These are phyloP conservation scores for Pycnomerus fuliginosus DNA, from an alignment of 2,888 invertebrate species.

Conservation along the genomic window DNA sequence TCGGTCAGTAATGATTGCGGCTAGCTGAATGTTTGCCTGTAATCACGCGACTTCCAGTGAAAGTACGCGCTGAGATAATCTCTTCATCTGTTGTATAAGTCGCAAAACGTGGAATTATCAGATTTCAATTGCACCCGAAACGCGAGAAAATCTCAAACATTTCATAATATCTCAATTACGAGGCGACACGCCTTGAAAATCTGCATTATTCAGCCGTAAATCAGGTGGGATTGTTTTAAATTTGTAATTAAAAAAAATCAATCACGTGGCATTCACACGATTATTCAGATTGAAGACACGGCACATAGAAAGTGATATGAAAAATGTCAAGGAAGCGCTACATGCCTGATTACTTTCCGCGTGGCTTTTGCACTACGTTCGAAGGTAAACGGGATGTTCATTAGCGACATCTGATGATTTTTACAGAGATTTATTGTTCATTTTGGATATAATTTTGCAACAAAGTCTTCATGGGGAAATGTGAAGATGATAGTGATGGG, in stretches of 20 bases:
- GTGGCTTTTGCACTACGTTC: slow-evolving; percentile 4
- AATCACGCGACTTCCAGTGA: too few species aligned
- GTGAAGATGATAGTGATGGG: slow-evolving; percentile 28
- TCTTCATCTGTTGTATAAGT: too few species aligned
- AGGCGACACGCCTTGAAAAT: slow-evolving; percentile 11
- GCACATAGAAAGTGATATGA: slow-evolving; percentile 22
- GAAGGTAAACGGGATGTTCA: slow-evolving; percentile 13
- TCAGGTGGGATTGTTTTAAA: slow-evolving; percentile 17
- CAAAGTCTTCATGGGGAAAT: slow-evolving; percentile 21
- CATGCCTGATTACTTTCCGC: slow-evolving; percentile 17
- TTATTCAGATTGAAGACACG: slow-evolving; percentile 7
- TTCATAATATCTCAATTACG: slow-evolving; percentile 6
- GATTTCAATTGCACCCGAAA: too few species aligned
- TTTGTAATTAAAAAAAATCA: slow-evolving; percentile 10
- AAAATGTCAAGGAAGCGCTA: slow-evolving; percentile 30
- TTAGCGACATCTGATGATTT: slow-evolving; percentile 18
- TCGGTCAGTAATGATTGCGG: too few species aligned
- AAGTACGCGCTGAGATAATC: too few species aligned
- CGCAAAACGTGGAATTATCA: too few species aligned
- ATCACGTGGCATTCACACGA: slow-evolving; percentile 18
- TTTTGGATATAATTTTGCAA: slow-evolving; percentile 20
- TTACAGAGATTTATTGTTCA: too few species aligned
- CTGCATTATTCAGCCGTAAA: too few species aligned
- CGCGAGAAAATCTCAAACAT: background rate
- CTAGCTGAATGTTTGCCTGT: too few species aligned